Conservation (phyloP, 2,888 invertebrate genomes). For the Serripes groenlandicus region DNA sequence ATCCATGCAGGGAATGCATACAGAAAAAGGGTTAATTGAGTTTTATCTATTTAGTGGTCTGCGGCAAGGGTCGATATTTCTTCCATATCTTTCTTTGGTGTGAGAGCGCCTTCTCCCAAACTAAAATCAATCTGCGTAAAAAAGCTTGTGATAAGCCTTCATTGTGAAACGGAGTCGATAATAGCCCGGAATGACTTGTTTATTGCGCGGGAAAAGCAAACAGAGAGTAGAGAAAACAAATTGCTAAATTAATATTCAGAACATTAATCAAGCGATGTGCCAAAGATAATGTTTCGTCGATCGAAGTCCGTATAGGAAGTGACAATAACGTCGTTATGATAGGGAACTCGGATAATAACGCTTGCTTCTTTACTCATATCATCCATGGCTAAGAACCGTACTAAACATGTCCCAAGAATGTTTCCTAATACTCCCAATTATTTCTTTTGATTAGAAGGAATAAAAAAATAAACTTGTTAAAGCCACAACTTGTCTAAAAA, state of each 20-base stretch:
- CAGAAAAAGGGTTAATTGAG: constrained; percentile 17
- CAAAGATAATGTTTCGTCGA: constrained; percentile 63
- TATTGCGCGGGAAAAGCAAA: constrained; percentile 70
- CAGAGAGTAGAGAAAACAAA: constrained; percentile 67
- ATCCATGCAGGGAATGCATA: too few species aligned
- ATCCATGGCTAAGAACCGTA: too few species aligned
- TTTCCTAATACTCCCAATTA: too few species aligned
- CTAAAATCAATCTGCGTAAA: constrained; percentile 70
- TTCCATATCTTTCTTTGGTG: constrained; percentile 9
- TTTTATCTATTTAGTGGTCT: constrained; percentile 8
- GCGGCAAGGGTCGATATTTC: constrained; percentile 24
- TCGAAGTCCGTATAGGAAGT: constrained; percentile 48
- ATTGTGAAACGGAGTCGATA: constrained; percentile 70
- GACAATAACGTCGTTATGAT: constrained; percentile 63
- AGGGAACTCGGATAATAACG: neutral
- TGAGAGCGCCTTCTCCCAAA: constrained; percentile 17
- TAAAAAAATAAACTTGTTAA: too few species aligned
- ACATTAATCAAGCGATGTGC: constrained; percentile 70
- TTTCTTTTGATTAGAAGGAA: too few species aligned
- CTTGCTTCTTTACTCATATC: neutral
- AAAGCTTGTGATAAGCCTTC: constrained; percentile 67
- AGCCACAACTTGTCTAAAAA: too few species aligned
- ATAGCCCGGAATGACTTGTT: constrained; percentile 70
- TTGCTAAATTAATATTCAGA: constrained; percentile 73
- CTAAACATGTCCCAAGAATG: too few species aligned